Conservation (phyloP, 2,113 vertebrate genomes). For the Pontoporia blainvillei region DNA sequence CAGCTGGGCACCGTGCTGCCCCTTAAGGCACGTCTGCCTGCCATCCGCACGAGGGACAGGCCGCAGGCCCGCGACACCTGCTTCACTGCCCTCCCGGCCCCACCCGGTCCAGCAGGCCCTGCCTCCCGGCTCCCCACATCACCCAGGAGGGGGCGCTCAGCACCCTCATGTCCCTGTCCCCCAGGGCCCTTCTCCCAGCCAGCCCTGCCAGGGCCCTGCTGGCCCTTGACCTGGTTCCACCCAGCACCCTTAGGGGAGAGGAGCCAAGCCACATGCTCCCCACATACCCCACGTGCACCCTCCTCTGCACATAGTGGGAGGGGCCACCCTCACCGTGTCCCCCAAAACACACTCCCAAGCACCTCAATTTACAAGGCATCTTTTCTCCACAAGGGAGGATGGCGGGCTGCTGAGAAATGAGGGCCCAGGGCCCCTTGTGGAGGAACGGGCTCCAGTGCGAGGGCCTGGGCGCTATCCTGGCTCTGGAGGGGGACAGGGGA, state of each 20-base stretch:
- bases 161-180: too few relatives aligned
- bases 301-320: too few relatives aligned
- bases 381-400: not conserved
- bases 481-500: too few relatives aligned
- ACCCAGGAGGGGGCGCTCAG: not conserved
- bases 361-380: not conserved
- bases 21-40: fast-evolving
- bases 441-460: fast-evolving
- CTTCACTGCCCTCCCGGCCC: not conserved
- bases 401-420: too few relatives aligned
- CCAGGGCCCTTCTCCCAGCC: fast-evolving
- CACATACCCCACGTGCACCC: fast-evolving
- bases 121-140: fast-evolving
- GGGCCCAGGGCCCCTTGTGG: fast-evolving
- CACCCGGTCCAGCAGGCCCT: fast-evolving
- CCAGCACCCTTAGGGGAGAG: fast-evolving
- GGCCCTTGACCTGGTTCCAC: too few relatives aligned
- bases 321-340: fast-evolving
- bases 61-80: fast-evolving
- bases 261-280: too few relatives aligned
- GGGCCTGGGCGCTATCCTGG: not conserved
- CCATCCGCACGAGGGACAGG: too few relatives aligned
- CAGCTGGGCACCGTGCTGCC: not conserved
- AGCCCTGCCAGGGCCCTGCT: too few relatives aligned
- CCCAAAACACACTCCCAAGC: not conserved